Percentiles rank a stretch among this genome's conserved stretches.
Evolutionary conservation across 2,888 invertebrate species (phyloP).

Genomic region (Polietes domitor): DNA sequence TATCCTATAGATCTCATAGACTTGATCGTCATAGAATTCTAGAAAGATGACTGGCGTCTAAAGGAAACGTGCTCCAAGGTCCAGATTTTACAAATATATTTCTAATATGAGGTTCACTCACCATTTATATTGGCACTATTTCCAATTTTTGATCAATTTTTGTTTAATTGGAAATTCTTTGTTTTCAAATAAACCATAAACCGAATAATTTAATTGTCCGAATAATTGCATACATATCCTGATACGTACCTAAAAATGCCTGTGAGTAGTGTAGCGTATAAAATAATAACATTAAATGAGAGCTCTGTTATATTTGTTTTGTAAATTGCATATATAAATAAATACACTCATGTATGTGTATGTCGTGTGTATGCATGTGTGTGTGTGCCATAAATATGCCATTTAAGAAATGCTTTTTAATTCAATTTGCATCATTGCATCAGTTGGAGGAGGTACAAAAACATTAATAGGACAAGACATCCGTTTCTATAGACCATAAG

Average conservation of each 20-base stretch:
- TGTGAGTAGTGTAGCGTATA: background rate
- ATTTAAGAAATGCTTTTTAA: background rate
- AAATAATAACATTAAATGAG: background rate
- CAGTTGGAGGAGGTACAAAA: background rate
- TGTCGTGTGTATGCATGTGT: background rate
- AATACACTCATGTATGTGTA: background rate
- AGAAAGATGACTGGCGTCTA: no score
- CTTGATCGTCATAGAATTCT: no score
- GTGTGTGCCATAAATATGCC: background rate
- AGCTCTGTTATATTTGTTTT: background rate
- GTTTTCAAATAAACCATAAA: no score
- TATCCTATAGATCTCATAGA: no score
- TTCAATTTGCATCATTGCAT: background rate
- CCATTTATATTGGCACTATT: no score
- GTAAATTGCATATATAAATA: background rate
- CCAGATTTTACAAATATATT: no score
- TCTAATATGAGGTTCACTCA: no score
- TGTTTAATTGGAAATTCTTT: no score
- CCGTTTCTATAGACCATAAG: background rate
- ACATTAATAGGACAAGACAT: slow-evolving; percentile 10
- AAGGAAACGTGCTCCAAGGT: no score
- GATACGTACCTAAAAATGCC: background rate
- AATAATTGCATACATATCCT: no score
- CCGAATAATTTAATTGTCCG: no score
- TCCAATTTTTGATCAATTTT: no score